Evolutionary conservation across 2,113 vertebrate species (phyloP), one percentile per base, ranked within the genome.

Genomic region (Campylorhamphus procurvoides): DNA sequence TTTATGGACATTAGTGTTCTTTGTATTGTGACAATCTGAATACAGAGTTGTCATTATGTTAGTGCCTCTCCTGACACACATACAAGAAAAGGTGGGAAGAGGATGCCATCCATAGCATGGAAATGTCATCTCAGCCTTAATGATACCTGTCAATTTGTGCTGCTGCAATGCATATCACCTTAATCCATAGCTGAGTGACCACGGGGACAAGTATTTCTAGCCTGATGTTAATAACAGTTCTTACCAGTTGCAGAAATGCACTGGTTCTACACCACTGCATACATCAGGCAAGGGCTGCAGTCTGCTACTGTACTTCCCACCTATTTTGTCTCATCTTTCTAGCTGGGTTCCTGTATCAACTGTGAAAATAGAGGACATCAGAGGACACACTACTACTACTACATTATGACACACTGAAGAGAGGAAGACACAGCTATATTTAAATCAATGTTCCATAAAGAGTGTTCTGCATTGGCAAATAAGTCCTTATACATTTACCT

Each of bases 351-450:
- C 39, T 58, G 64, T 35, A 94, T 91, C 77, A 94, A 62, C 84
- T 93, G 53, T 95, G 94, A 96, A 93, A 94, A 90, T 35, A 93
- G 91, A 97, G 97, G 96, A 69, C 92, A 92, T 90, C 53, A 92
- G 93, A 95, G 90, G 87, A 91, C 93, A 86, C 28, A 18, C 52
- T 88, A 71, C 75, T 85, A 71, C 93, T 82, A 81, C 90, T 92
- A 87, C n/a, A 78, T 94, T 94, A 95, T 76, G 83, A 89, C 69
- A 83, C 73, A 75, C 68, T 87, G 83, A 96, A 95, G 93, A 93
- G 53, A 82, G 29, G 62, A 78, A 93, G 46, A 42, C 69, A 75
- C 0, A 0, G 56, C 52, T 94, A 72, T 91, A 89, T 96, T 96
- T 96, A 95, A 96, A 94, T 94, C 95, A 94, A n/a, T 90, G 92